phyloP scores from a whole-genome alignment of 1,140 invertebrate species.

The Hetaerina americana region DNA sequence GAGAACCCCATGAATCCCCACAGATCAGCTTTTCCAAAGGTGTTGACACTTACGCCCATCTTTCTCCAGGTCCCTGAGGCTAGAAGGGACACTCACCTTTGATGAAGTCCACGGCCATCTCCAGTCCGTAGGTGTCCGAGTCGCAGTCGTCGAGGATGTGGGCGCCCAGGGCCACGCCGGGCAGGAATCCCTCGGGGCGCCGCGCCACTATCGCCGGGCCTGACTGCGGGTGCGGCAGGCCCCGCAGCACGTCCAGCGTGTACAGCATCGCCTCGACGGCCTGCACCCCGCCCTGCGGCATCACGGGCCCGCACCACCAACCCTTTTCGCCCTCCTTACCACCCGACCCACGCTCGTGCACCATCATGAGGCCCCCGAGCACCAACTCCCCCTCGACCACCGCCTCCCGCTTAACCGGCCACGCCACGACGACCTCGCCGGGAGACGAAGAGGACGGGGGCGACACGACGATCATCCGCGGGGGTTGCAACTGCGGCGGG shows the following conservation, averaged over 20 bases:
- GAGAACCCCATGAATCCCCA: no score
- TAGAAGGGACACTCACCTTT: constrained; percentile 80
- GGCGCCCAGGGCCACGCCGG: constrained; percentile 70
- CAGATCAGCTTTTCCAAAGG: no score
- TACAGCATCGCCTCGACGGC: constrained; percentile 87
- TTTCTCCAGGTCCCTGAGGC: no score
- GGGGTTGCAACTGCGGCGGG: no score
- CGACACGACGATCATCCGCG: no score
- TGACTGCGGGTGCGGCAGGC: no score
- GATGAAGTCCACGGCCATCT: constrained; percentile 94
- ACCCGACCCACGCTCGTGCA: constrained; percentile 76
- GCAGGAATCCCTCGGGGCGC: constrained; percentile 55
- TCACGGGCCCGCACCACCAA: constrained; percentile 64
- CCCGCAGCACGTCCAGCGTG: constrained; percentile 53
- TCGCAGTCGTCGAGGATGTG: constrained; percentile 91
- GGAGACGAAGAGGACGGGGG: no score
- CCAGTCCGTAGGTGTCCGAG: constrained; percentile 88
- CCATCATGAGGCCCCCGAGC: constrained; percentile 88
- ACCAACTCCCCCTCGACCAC: constrained; percentile 72
- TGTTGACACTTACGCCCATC: no score
- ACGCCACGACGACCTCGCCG: no score
- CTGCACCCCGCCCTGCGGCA: constrained; percentile 88
- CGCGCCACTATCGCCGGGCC: no score
- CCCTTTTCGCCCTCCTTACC: constrained; percentile 32
- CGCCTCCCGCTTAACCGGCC: constrained; percentile 78